Percentiles rank a stretch among this genome's conserved stretches.
phyloP scores from a whole-genome alignment of 2,797 vertebrate genomes.

The Chanos chanos region DNA sequence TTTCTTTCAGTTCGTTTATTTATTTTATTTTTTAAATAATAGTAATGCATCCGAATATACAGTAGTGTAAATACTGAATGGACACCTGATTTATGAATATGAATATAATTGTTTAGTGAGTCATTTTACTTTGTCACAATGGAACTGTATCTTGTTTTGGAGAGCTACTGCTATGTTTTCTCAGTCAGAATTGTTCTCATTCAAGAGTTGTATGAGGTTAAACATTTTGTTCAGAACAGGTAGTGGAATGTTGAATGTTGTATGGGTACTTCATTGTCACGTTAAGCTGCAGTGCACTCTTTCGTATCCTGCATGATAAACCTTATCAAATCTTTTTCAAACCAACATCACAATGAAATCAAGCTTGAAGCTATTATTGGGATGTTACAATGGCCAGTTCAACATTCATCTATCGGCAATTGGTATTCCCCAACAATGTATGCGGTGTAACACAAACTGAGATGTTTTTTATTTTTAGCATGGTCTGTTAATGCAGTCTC shows the following conservation, averaged over 20 bases:
- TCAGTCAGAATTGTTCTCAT: conserved; percentile 45
- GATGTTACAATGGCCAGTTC: conserved; percentile 7
- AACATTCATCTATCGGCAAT: too few relatives aligned
- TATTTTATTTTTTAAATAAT: conserved; percentile 36
- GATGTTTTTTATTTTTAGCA: too few relatives aligned
- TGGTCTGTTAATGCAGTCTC: too few relatives aligned
- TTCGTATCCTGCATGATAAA: conserved; percentile 52
- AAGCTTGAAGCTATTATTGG: not conserved
- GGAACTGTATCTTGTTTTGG: conserved; percentile 55
- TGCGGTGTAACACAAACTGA: too few relatives aligned
- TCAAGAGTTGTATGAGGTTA: conserved; percentile 40
- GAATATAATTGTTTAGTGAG: conserved; percentile 50
- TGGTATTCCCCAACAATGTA: too few relatives aligned
- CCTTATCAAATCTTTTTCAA: too few relatives aligned
- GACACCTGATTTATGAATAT: conserved; percentile 56
- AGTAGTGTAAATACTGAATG: conserved; percentile 56
- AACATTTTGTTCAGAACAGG: conserved; percentile 30
- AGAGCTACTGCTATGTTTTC: conserved; percentile 57
- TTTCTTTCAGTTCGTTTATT: too few relatives aligned
- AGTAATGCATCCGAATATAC: conserved; percentile 57
- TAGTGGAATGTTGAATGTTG: conserved; percentile 33
- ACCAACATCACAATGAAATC: too few relatives aligned
- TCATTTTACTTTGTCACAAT: conserved; percentile 56
- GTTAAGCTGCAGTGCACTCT: conserved; percentile 61
- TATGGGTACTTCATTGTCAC: conserved; percentile 26